phyloP scores from a whole-genome alignment of 2,888 invertebrate genomes.

The Mythimna lalbum region DNA sequence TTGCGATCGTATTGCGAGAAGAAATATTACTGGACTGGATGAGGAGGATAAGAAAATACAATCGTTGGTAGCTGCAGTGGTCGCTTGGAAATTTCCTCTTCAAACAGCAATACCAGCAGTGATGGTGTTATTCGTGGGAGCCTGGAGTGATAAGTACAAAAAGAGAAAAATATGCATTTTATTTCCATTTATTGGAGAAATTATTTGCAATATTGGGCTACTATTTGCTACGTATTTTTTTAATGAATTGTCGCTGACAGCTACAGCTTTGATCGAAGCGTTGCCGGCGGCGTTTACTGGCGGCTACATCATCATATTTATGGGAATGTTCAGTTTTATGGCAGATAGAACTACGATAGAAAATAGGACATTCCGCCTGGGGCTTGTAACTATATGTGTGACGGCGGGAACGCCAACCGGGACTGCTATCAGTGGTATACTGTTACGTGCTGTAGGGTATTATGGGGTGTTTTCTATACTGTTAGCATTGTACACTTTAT shows the following conservation, averaged over 20 bases:
- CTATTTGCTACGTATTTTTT: conserved; percentile 91
- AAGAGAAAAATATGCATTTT: conserved; percentile 91
- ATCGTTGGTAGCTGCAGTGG: conserved; percentile 87
- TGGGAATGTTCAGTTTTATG: conserved; percentile 92
- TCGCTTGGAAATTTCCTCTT: conserved; percentile 91
- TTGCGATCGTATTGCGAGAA: conserved; percentile 86
- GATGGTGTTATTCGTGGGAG: conserved; percentile 91
- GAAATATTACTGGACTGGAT: conserved; percentile 85
- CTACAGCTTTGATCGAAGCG: conserved; percentile 89
- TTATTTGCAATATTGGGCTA: conserved; percentile 88
- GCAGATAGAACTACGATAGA: conserved; percentile 91
- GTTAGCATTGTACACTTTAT: conserved; percentile 76
- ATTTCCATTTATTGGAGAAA: conserved; percentile 90
- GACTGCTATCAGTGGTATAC: conserved; percentile 88
- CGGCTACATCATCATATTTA: conserved; percentile 91
- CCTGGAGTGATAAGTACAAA: conserved; percentile 92
- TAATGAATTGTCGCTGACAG: conserved; percentile 86
- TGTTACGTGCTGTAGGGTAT: conserved; percentile 84
- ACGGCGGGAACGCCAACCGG: conserved; percentile 89
- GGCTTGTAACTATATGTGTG: conserved; percentile 90
- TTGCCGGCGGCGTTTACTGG: conserved; percentile 91
- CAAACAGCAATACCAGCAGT: conserved; percentile 91
- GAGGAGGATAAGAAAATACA: conserved; percentile 84
- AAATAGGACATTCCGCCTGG: conserved; percentile 92
- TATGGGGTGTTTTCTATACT: conserved; percentile 86